These are phyloP conservation scores for Edolisoma coerulescens DNA, from an alignment of 2,113 vertebrate species.

Conservation along the genomic window DNA sequence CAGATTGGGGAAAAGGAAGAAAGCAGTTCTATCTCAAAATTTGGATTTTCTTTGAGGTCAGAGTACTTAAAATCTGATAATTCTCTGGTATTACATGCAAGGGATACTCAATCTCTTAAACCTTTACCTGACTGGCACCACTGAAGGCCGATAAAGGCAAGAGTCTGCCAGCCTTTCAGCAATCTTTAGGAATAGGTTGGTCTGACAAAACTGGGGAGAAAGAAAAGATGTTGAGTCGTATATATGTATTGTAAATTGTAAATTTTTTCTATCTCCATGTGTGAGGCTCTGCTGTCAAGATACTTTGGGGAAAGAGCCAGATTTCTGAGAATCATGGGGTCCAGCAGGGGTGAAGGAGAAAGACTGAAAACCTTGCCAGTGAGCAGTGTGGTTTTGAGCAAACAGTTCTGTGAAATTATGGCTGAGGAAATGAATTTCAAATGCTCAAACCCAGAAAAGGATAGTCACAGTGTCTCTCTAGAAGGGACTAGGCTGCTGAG, in stretches of 20 bases:
- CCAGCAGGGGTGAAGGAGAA: neutral
- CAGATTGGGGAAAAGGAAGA: neutral
- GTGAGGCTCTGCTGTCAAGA: neutral
- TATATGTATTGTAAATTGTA: neutral
- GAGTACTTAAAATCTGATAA: neutral
- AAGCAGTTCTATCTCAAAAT: neutral
- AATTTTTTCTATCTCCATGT: neutral
- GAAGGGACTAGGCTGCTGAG: neutral
- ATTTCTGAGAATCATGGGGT: neutral
- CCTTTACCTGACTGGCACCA: neutral
- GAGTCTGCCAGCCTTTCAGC: neutral
- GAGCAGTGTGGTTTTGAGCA: neutral
- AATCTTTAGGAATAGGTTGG: neutral
- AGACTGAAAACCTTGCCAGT: neutral
- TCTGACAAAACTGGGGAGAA: neutral
- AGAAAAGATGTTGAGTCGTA: neutral
- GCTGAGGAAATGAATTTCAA: neutral
- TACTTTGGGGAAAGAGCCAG: neutral
- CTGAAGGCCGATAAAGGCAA: neutral
- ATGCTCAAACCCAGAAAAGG: neutral
- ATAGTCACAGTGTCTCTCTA: neutral
- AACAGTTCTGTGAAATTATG: neutral
- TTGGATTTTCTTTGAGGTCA: neutral
- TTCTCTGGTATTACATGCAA: neutral
- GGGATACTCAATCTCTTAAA: neutral